Evolutionary conservation across 2,797 vertebrate genomes (phyloP), one percentile per base, ranked within the genome.

Genomic region (Paguma larvata): DNA sequence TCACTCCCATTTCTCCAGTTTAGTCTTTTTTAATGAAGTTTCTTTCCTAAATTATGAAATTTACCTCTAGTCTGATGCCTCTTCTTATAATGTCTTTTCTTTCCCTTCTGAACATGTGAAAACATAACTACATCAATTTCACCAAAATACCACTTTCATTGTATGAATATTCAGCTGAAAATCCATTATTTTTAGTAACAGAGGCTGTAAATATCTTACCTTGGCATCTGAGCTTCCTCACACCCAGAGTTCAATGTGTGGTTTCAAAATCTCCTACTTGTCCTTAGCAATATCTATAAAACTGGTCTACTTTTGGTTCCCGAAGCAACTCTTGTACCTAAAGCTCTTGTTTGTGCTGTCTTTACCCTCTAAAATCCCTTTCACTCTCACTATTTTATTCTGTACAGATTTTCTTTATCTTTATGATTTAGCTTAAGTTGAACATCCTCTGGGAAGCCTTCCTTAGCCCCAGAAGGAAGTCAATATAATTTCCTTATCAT

Each of bases 81-180:
- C 38, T 95, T 78, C 19, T 65, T 56, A 70, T 6, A 78, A 12
- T 16, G 34, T 23, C 44, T 90, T 95, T 85, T 27, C 34, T 90
- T 95, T 85, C 59, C 18, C 3, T 32, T 80, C 46, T 56, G 48
- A 89, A 79, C 3, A 14, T 6, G 3, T 59, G 19, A 8, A 51
- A 75, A 5, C 48, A 72, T 77, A 72, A 44, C 32, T 44, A 4
- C 34, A 80, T 72, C 4, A 72, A 1, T 59, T 87, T 92, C 53
- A 72, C 32, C 51, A 63, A 90, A 93, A 59, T 41, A 83, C 65
- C 27, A 77, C 23, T 68, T 86, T 89, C 32, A 41, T 41, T 27
- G 16, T 32, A 65, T 70, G 46, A 96, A 59, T 79, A 19, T 72
- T 94, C 48, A 70, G 13, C 27, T 32, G 32, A 85, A 94, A 97